These are phyloP conservation scores for Encarsia formosa DNA, from an alignment of 2,888 invertebrate species.

Conservation along the genomic window DNA sequence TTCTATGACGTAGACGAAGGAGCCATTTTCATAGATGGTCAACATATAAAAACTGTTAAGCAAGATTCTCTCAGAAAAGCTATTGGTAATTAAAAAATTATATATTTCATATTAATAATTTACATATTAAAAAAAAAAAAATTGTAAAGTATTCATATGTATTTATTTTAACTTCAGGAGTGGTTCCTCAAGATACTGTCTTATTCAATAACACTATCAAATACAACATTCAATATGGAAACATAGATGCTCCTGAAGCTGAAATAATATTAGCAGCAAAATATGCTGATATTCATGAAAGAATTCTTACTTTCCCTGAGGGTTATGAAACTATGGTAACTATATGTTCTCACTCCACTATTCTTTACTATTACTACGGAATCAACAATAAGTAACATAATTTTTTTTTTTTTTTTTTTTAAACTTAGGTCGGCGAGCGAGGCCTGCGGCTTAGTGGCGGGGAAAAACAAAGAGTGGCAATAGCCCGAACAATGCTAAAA, in stretches of 20 bases:
- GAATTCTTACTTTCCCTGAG: constrained; percentile 84
- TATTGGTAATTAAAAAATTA: constrained; percentile 56
- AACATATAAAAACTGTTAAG: constrained; percentile 81
- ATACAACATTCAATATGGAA: constrained; percentile 94
- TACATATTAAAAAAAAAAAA: background rate
- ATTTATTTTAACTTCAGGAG: constrained; percentile 56
- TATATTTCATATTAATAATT: background rate
- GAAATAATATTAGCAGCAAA: constrained; percentile 86
- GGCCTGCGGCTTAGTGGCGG: constrained; percentile 94
- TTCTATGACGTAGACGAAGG: constrained; percentile 94
- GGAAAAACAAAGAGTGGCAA: constrained; percentile 96
- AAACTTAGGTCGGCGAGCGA: constrained; percentile 79
- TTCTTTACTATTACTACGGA: too few relatives aligned
- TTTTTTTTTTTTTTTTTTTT: too few relatives aligned
- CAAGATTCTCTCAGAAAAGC: constrained; percentile 77
- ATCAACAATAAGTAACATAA: too few relatives aligned
- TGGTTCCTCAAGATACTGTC: constrained; percentile 97
- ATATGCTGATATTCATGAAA: constrained; percentile 90
- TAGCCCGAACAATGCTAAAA: constrained; percentile 91
- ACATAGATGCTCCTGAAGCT: constrained; percentile 69
- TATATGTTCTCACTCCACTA: too few relatives aligned
- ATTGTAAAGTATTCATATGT: too few relatives aligned
- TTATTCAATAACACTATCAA: constrained; percentile 87
- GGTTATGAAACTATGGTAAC: constrained; percentile 79
- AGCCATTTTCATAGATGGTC: constrained; percentile 80